Evolutionary conservation across 2,113 vertebrate genomes (phyloP).

Genomic region (Ornithorhynchus anatinus): DNA sequence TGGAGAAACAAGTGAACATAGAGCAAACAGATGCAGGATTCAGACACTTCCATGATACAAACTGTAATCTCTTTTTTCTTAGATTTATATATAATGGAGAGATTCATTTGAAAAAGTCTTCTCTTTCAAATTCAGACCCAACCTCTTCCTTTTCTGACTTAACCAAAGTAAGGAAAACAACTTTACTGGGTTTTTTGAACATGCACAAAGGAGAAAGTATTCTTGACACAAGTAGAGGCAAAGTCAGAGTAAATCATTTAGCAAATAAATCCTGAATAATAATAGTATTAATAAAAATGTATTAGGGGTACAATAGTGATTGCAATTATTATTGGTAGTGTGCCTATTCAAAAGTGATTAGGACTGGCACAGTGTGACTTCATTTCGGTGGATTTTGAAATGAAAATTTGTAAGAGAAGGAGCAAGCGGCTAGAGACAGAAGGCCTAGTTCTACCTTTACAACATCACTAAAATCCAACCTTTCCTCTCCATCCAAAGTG

Average conservation of each 20-base stretch:
- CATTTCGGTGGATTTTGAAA: background rate
- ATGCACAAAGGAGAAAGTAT: background rate
- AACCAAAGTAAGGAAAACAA: conserved; percentile 8
- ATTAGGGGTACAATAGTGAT: too few species aligned
- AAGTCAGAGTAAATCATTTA: background rate
- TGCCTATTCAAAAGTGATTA: conserved; percentile 5
- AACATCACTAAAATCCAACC: too few species aligned
- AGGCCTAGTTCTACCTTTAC: too few species aligned
- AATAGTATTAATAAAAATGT: too few species aligned
- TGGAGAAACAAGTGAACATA: conserved; percentile 27
- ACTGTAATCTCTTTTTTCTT: conserved; percentile 27
- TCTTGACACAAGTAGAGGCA: background rate
- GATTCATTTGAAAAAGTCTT: conserved; percentile 33
- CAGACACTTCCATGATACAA: conserved; percentile 39
- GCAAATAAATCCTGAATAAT: background rate
- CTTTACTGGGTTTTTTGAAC: conserved; percentile 33
- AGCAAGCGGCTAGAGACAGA: too few species aligned
- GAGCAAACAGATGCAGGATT: background rate
- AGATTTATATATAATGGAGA: conserved; percentile 29
- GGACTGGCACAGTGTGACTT: background rate
- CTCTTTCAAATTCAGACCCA: conserved; percentile 28
- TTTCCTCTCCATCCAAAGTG: too few species aligned
- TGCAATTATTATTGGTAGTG: too few species aligned
- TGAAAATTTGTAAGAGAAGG: too few species aligned
- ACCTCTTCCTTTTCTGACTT: background rate